A percentile compares a stretch with the other conserved stretches of the same genome.
phyloP scores from a whole-genome alignment of 2,888 invertebrate genomes.

The Anoplius nigerrimus region DNA sequence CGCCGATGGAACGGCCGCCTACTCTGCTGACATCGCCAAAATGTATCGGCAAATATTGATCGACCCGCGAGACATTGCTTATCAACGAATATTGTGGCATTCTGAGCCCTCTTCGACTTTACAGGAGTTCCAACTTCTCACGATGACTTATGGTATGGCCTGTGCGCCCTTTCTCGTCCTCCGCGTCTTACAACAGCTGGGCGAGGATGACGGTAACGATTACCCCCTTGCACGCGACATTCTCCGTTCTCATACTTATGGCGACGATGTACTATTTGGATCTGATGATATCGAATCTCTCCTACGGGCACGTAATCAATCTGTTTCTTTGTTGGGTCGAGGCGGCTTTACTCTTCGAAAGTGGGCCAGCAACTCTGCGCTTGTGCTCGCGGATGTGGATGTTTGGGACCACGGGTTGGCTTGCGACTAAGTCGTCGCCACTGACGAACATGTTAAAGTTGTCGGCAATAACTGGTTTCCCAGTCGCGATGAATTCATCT shows the following conservation, averaged over 20 bases:
- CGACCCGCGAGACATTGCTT: not conserved
- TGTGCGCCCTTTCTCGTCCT: not conserved
- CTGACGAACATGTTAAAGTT: not conserved
- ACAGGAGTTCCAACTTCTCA: not conserved
- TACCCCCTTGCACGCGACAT: not conserved
- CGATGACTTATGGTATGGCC: constrained; percentile 4
- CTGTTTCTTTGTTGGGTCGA: not conserved
- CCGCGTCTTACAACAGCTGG: constrained; percentile 5
- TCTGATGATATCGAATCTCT: not conserved
- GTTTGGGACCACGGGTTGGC: not conserved
- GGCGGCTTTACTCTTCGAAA: constrained; percentile 13
- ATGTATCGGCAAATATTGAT: too few species aligned
- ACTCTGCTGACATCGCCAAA: not conserved
- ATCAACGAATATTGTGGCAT: not conserved
- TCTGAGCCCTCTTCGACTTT: not conserved
- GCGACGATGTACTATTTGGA: not conserved
- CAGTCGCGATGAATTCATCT: not conserved
- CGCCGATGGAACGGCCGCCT: not conserved
- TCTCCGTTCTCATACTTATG: not conserved
- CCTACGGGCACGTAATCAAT: too few species aligned
- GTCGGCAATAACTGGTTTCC: not conserved
- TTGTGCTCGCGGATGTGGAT: constrained; percentile 16
- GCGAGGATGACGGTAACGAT: not conserved
- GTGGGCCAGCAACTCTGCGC: constrained; percentile 5
- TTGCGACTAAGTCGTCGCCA: not conserved